Percentiles rank a stretch among this genome's conserved stretches.
Evolutionary conservation across 2,113 vertebrate genomes (phyloP).

Genomic region (Recurvirostra avosetta): DNA sequence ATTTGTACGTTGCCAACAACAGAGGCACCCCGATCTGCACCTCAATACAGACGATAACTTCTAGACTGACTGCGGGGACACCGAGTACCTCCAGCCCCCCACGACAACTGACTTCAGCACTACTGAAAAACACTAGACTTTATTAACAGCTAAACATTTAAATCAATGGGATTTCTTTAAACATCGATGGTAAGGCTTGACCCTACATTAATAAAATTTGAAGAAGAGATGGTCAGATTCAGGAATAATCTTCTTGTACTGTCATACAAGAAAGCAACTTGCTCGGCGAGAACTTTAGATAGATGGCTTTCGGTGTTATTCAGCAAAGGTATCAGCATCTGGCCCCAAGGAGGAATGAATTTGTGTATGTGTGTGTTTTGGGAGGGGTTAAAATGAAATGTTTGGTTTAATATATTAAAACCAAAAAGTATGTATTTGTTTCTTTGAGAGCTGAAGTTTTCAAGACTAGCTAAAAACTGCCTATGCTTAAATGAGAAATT

Average conservation of each 20-base stretch:
- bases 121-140: accelerated
- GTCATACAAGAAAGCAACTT: neutral
- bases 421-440: neutral
- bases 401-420: neutral
- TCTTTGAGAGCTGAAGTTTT: neutral
- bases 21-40: neutral
- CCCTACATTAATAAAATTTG: neutral
- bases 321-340: neutral
- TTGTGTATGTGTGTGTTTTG: neutral
- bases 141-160: neutral
- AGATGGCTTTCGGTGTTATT: neutral
- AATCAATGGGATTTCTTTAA: neutral
- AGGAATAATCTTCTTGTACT: neutral
- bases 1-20: neutral
- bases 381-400: neutral
- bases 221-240: neutral
- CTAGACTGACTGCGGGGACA: neutral
- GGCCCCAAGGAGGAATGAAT: neutral
- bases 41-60: neutral
- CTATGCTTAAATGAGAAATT: neutral
- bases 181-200: neutral
- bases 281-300: neutral
- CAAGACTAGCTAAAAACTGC: neutral
- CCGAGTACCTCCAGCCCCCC: neutral
- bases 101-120: neutral